Conservation (phyloP, 2,113 vertebrate genomes). For the Ptilorrhoa leucosticta region DNA sequence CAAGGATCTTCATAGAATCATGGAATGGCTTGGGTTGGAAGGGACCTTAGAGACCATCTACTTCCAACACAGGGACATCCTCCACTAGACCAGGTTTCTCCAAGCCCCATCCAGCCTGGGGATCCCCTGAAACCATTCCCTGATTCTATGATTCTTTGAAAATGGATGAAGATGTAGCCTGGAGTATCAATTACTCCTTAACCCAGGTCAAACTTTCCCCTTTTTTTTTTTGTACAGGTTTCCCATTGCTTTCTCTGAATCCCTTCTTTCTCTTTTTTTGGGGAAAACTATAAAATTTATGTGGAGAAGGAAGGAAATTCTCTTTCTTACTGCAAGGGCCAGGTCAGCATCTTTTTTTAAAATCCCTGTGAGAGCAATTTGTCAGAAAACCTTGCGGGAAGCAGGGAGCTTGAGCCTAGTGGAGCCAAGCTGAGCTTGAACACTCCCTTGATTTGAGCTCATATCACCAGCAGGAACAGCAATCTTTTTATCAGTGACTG, state of each 20-base stretch:
- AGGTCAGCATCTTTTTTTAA: not conserved
- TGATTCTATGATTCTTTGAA: not conserved
- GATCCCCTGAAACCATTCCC: not conserved
- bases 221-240: not conserved
- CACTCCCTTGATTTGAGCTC: not conserved
- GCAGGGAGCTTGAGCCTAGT: not conserved
- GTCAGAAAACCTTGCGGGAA: not conserved
- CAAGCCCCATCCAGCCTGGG: not conserved
- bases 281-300: not conserved
- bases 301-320: not conserved
- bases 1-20: not conserved
- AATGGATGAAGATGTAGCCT: not conserved
- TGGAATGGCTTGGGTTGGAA: not conserved
- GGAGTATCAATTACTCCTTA: not conserved
- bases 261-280: not conserved
- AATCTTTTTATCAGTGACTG: not conserved
- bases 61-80: not conserved
- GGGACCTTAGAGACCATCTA: not conserved
- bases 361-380: not conserved
- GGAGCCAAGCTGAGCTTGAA: not conserved
- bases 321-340: not conserved
- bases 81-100: not conserved
- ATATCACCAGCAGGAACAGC: not conserved
- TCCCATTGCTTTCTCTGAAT: not conserved
- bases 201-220: not conserved